phyloP scores from a whole-genome alignment of 2,797 vertebrate species.

The Catamblyrhynchus diadema region DNA sequence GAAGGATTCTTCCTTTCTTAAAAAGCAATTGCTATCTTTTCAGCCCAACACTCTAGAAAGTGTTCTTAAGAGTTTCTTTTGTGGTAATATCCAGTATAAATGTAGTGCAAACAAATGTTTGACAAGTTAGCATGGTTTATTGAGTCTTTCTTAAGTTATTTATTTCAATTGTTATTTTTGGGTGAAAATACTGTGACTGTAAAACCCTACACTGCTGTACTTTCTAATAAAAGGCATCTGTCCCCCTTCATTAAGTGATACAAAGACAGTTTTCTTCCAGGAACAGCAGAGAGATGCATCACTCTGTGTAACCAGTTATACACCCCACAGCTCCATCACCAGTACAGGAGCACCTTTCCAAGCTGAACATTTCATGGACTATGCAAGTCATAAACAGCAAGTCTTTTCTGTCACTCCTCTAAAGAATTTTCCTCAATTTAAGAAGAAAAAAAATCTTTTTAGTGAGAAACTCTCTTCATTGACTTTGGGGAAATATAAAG shows the following conservation, averaged over 20 bases:
- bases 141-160: not conserved
- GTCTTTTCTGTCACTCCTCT: not conserved
- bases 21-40: not conserved
- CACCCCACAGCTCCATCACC: not conserved
- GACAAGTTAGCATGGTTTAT: not conserved
- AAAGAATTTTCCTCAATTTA: not conserved
- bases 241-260: not conserved
- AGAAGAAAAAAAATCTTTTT: not conserved
- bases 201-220: not conserved
- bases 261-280: not conserved
- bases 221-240: not conserved
- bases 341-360: not conserved
- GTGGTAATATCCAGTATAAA: not conserved
- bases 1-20: not conserved
- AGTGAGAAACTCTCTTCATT: not conserved
- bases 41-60: not conserved
- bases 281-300: not conserved
- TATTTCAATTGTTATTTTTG: not conserved
- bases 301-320: not conserved
- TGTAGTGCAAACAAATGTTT: not conserved
- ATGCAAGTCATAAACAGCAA: not conserved
- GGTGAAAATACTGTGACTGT: not conserved
- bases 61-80: not conserved
- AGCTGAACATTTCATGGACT: not conserved
- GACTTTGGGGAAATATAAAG: not conserved